A percentile compares a stretch with the other conserved stretches of the same genome.
Evolutionary conservation across 2,113 vertebrate species (phyloP).

Genomic region (Callocephalon fimbriatum): DNA sequence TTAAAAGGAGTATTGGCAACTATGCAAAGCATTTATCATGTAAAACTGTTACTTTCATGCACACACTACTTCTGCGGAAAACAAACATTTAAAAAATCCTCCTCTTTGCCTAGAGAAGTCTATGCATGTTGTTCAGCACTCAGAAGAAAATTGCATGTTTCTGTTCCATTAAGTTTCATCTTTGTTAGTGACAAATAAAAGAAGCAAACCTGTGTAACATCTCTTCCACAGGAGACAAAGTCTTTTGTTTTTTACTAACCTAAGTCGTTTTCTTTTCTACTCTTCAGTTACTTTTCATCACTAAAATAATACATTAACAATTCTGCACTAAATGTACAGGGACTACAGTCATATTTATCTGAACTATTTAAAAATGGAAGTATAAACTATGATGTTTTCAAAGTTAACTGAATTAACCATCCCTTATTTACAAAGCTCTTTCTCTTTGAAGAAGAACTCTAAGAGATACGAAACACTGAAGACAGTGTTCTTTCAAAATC

Average conservation of each 20-base stretch:
- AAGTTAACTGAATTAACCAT: conserved; percentile 12
- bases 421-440: conserved; percentile 3
- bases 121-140: not conserved
- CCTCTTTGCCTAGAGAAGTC: not conserved
- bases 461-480: not conserved
- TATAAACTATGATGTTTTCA: not conserved
- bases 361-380: conserved; percentile 30
- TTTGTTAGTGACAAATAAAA: conserved; percentile 36
- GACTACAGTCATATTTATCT: not conserved
- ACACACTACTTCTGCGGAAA: not conserved
- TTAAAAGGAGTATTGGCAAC: not conserved
- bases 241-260: not conserved
- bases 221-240: not conserved
- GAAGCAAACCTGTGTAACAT: not conserved
- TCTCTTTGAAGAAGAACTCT: not conserved
- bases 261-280: not conserved
- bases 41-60: not conserved
- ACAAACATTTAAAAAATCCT: not conserved
- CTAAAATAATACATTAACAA: conserved; percentile 7
- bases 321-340: not conserved
- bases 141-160: conserved; percentile 29
- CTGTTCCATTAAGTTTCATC: conserved; percentile 49
- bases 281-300: not conserved
- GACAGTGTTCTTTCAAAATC: conserved; percentile 5
- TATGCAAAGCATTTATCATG: not conserved